Percentiles rank a stretch among this genome's conserved stretches.
These are phyloP conservation scores for Pachycephala philippinensis DNA, from an alignment of 2,113 vertebrate species.

Conservation along the genomic window DNA sequence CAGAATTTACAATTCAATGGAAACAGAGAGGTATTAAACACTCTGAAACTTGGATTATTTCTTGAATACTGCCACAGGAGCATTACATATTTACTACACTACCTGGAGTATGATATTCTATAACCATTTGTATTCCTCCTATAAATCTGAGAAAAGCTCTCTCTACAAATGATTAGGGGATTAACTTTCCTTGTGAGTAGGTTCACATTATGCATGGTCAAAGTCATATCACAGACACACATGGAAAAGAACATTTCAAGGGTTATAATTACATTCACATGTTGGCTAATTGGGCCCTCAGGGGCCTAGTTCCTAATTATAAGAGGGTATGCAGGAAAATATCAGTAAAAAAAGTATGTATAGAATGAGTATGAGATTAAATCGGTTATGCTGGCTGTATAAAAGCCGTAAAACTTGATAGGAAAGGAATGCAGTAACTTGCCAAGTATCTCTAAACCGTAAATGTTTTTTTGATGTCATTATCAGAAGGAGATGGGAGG, in stretches of 20 bases:
- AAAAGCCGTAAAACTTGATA: slow-evolving; percentile 76
- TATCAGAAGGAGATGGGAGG: slow-evolving; percentile 52
- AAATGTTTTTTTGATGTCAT: slow-evolving; percentile 33
- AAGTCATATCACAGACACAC: slow-evolving; percentile 65
- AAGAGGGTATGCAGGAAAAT: slow-evolving; percentile 65
- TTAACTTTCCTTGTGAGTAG: slow-evolving; percentile 55
- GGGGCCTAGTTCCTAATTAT: slow-evolving; percentile 75
- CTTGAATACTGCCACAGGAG: neutral
- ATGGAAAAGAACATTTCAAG: slow-evolving; percentile 64
- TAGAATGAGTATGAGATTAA: slow-evolving; percentile 75
- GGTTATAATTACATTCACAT: slow-evolving; percentile 77
- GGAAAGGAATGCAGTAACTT: slow-evolving; percentile 61
- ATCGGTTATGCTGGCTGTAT: slow-evolving; percentile 60
- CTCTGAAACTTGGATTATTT: slow-evolving; percentile 3
- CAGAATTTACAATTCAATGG: neutral
- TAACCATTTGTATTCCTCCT: slow-evolving; percentile 1
- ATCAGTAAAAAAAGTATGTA: slow-evolving; percentile 60
- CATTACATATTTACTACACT: neutral
- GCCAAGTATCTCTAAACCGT: slow-evolving; percentile 52
- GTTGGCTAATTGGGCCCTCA: slow-evolving; percentile 77
- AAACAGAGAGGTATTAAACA: neutral
- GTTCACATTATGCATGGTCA: slow-evolving; percentile 62
- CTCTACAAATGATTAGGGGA: slow-evolving; percentile 58
- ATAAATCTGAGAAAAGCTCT: slow-evolving; percentile 49
- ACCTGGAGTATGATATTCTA: neutral